Conservation (phyloP, 2,113 vertebrate genomes). For the Recurvirostra avosetta region DNA sequence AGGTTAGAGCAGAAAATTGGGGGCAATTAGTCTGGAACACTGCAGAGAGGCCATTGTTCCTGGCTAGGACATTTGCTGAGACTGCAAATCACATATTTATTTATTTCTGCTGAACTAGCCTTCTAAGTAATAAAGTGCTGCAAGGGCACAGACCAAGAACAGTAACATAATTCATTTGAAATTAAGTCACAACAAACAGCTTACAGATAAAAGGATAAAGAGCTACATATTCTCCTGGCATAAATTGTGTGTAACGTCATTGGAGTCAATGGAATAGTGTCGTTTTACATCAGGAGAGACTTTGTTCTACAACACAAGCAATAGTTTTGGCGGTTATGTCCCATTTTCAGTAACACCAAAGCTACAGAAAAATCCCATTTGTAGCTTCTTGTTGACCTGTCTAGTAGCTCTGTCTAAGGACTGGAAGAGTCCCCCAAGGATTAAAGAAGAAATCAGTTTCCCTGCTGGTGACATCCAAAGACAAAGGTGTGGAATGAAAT, state of each 20-base stretch:
- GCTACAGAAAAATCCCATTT: slow-evolving; percentile 36
- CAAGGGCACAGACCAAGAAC: slow-evolving; percentile 56
- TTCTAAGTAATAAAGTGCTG: slow-evolving; percentile 59
- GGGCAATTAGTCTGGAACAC: slow-evolving; percentile 58
- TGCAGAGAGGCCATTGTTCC: slow-evolving; percentile 52
- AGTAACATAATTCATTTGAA: slow-evolving; percentile 60
- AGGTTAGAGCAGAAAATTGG: slow-evolving; percentile 46
- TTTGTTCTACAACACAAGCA: slow-evolving; percentile 20
- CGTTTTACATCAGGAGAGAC: slow-evolving; percentile 29
- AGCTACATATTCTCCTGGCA: slow-evolving; percentile 15
- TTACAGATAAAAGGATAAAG: slow-evolving; percentile 61
- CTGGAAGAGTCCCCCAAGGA: neutral
- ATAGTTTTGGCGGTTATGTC: neutral
- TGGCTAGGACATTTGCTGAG: slow-evolving; percentile 52
- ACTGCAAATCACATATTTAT: slow-evolving; percentile 61
- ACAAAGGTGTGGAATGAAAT: neutral
- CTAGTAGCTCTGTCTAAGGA: neutral
- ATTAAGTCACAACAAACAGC: slow-evolving; percentile 53
- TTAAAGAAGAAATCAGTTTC: neutral
- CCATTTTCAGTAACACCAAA: neutral
- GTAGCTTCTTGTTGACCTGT: slow-evolving; percentile 8
- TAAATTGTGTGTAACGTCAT: slow-evolving; percentile 15
- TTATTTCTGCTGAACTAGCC: slow-evolving; percentile 67
- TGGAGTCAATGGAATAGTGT: slow-evolving; percentile 34
- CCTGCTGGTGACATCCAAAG: neutral